Base-by-base conservation (phyloP, 2,113 vertebrate species). In the Periophthalmodon schlosseri region DNA sequence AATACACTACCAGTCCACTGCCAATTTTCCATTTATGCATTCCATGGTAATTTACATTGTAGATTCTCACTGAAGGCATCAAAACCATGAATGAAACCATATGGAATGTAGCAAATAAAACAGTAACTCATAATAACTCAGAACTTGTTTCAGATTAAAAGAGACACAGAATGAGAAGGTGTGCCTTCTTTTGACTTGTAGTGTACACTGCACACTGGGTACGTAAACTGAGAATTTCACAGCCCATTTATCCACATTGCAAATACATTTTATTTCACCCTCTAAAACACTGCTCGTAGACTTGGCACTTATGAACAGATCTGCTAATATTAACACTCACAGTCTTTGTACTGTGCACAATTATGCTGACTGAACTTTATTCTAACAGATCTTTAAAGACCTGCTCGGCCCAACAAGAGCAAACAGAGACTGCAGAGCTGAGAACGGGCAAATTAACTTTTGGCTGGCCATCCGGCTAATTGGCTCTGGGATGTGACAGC, bases 381-480 rank as follows among this genome's bases (percentile, higher is more conserved):
- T 72, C 18, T 77, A 28, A 64, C 36, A 46, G 54, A 67, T 68
- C 47, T 49, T 69, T 33, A 63, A 76, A 79, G 33, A 39, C 16
- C 23, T 33, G 56, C 72, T 73, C 82, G 66, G 52, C 65, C 16
- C 13, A 65, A 47, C 54, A 24, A 50, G 2, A 28, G 70, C 16
- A 73, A 80, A 82, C 61, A 74, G 63, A 77, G 7, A 15, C 16
- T 33, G 72, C 33, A 23, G 2, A 66, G 66, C 50, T 56, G 49
- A 28, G 66, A 75, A 68, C 0, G 2, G 64, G 72, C 68, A 82
- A 83, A 89, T 88, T 74, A 67, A 84, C 78, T 83, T 90, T 84
- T 85, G 83, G 80, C 72, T 74, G 78, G 74, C 72, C 74, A 79
- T 83, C 82, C 72, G 67, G 58, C 76, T 88, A 90, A 88, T 85